Evolutionary conservation across 2,888 invertebrate genomes (phyloP).

Genomic region (Heliconius sara): DNA sequence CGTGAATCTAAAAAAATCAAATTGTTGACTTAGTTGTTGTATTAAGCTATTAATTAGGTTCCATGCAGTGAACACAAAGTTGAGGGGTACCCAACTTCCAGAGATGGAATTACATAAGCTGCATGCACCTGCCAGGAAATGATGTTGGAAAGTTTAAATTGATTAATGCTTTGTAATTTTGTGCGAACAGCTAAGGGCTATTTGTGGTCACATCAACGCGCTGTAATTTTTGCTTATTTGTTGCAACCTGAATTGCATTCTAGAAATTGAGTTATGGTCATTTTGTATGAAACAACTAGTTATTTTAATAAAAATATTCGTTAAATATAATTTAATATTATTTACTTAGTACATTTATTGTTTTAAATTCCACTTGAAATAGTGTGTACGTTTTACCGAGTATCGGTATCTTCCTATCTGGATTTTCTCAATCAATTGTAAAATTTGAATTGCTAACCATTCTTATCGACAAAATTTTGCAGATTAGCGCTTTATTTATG

Average conservation of each 20-base stretch:
- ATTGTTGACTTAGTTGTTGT: neutral
- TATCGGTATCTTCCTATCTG: too few relatives aligned
- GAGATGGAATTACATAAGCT: conserved; percentile 32
- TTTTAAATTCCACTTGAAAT: too few relatives aligned
- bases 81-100: neutral
- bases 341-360: too few relatives aligned
- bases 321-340: neutral
- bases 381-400: too few relatives aligned
- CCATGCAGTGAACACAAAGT: neutral
- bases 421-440: too few relatives aligned
- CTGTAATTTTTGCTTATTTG: conserved; percentile 41
- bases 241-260: conserved; percentile 35
- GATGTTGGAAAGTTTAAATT: conserved; percentile 39
- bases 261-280: conserved; percentile 17
- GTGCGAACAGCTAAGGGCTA: conserved; percentile 40
- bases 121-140: conserved; percentile 38
- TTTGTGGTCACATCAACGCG: conserved; percentile 43
- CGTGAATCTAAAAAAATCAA: neutral
- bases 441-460: too few relatives aligned
- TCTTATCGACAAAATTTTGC: too few relatives aligned
- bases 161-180: conserved; percentile 44
- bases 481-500: too few relatives aligned
- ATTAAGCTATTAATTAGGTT: neutral
- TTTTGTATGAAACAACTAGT: conserved; percentile 8
- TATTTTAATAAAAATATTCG: neutral